Evolutionary conservation across 2,113 vertebrate species (phyloP).

Genomic region (Seriola aureovittata): DNA sequence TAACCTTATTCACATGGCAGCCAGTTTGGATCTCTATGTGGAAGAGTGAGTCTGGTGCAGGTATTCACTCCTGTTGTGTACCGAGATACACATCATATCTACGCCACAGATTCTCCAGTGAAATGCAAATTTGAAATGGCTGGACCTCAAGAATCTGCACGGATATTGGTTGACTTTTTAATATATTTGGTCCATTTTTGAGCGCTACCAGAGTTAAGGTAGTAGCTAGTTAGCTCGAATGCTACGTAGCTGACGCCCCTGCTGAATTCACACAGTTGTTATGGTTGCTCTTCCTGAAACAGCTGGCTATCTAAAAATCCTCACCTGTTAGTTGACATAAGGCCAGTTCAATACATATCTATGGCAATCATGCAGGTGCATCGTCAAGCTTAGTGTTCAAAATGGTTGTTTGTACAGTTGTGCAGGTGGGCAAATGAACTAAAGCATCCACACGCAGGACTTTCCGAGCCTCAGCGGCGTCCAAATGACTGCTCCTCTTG

Average conservation of each 20-base stretch:
- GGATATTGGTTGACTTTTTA: conserved; percentile 11
- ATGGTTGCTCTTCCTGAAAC: conserved; percentile 22
- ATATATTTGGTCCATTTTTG: conserved; percentile 10
- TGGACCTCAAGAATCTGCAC: conserved; percentile 14
- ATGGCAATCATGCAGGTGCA: conserved; percentile 20
- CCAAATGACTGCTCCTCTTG: conserved; percentile 24
- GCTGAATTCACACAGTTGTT: conserved; percentile 10
- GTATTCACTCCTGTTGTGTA: conserved; percentile 26
- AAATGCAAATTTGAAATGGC: conserved; percentile 5
- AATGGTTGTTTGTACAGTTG: conserved; percentile 41
- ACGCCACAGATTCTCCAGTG: conserved; percentile 26
- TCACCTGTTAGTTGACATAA: conserved; percentile 38
- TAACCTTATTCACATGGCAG: conserved; percentile 56
- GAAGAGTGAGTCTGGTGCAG: conserved; percentile 26
- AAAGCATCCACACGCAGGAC: conserved; percentile 34
- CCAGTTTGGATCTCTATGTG: conserved; percentile 46
- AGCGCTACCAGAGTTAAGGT: conserved; percentile 4
- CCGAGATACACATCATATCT: conserved; percentile 22
- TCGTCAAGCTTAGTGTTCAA: conserved; percentile 25
- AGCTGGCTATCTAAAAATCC: conserved; percentile 10
- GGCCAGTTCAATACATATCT: conserved; percentile 45
- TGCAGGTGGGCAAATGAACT: conserved; percentile 30
- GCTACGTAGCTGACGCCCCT: conserved; percentile 1
- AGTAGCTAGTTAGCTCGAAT: not conserved
- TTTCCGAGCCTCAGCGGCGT: conserved; percentile 7